These are phyloP conservation scores for Luscinia megarhynchos DNA, from an alignment of 2,797 vertebrate genomes.

Conservation along the genomic window DNA sequence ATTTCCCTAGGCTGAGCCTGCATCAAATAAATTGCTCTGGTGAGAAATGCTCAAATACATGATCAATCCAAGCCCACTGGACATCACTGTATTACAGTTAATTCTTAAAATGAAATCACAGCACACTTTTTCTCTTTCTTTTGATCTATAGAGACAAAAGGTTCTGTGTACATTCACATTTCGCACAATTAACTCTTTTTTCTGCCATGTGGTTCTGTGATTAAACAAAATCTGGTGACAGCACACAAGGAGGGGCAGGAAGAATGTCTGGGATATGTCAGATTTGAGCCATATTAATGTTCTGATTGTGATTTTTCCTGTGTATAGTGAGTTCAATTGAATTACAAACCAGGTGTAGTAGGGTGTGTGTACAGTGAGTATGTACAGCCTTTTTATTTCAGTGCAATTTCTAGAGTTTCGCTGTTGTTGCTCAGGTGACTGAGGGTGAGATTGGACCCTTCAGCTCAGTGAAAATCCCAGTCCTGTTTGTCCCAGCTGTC, in stretches of 20 bases:
- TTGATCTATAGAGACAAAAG: neutral
- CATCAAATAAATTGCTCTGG: neutral
- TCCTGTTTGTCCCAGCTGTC: conserved; percentile 85
- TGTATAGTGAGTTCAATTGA: neutral
- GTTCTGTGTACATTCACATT: neutral
- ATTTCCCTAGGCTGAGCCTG: neutral
- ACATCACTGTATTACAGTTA: neutral
- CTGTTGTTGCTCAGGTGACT: conserved; percentile 74
- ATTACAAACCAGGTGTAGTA: neutral
- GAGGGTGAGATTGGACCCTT: conserved; percentile 86
- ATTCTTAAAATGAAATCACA: neutral
- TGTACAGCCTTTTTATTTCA: neutral
- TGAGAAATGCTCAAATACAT: neutral
- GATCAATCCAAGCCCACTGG: neutral
- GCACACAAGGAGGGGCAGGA: neutral
- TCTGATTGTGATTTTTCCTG: neutral
- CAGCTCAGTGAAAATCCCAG: conserved; percentile 82
- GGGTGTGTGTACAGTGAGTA: neutral
- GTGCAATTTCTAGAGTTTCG: neutral
- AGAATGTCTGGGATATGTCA: neutral
- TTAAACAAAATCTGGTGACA: neutral
- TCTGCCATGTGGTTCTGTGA: neutral
- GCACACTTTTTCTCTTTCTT: neutral
- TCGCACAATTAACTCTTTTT: neutral
- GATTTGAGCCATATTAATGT: neutral